Conservation (phyloP, 1,140 invertebrate species). For the Nebria ingens region DNA sequence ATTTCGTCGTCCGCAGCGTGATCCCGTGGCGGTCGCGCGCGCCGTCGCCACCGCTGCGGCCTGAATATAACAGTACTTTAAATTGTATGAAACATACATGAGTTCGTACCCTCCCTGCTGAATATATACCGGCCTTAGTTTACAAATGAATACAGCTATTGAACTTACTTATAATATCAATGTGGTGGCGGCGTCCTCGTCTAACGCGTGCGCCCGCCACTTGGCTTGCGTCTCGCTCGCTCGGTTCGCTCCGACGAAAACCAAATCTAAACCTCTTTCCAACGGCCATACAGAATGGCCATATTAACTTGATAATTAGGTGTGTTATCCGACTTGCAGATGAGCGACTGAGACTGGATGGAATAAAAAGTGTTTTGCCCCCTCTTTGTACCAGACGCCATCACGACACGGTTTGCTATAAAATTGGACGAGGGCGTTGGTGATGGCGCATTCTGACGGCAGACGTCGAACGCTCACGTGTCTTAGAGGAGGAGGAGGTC, state of each 20-base stretch:
- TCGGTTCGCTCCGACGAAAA: no score
- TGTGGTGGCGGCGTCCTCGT: conserved; percentile 43
- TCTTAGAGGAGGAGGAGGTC: not conserved
- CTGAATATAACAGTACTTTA: conserved; percentile 31
- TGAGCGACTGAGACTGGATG: conserved; percentile 45
- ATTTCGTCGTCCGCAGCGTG: not conserved
- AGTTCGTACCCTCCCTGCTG: conserved; percentile 30
- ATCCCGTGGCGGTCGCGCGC: conserved; percentile 13
- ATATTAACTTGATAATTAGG: conserved; percentile 85
- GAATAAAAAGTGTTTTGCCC: conserved; percentile 37
- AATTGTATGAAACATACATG: conserved; percentile 37
- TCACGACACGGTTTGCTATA: conserved; percentile 29
- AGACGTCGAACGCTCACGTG: conserved; percentile 16
- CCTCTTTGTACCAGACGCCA: conserved; percentile 30
- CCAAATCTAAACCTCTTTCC: conserved; percentile 36
- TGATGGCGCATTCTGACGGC: conserved; percentile 34
- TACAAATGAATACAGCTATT: conserved; percentile 65
- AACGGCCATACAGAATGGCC: conserved; percentile 49
- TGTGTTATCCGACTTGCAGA: conserved; percentile 83
- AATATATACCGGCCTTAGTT: conserved; percentile 42
- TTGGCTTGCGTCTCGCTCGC: conserved; percentile 24
- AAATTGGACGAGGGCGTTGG: conserved; percentile 33
- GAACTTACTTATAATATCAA: conserved; percentile 65
- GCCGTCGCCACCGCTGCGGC: conserved; percentile 14
- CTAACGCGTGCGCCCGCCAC: conserved; percentile 29